phyloP scores from a whole-genome alignment of 2,113 vertebrate genomes.

The Tiliqua scincoides region DNA sequence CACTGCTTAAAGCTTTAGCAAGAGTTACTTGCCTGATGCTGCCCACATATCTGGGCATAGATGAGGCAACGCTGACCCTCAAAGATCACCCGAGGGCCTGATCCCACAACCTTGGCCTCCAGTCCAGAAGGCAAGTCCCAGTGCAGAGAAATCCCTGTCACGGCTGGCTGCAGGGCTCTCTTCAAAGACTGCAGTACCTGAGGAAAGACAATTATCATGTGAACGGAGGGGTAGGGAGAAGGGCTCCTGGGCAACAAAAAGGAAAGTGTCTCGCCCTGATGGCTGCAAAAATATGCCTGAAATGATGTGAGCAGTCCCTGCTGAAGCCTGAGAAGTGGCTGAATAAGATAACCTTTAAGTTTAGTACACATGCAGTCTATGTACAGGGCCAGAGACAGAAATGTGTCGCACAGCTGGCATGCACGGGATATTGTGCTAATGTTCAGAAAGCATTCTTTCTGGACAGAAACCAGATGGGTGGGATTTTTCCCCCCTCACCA shows the following conservation, averaged over 20 bases:
- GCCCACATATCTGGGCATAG: slow-evolving; percentile 52
- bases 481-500: too few relatives aligned
- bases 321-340: background rate
- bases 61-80: slow-evolving; percentile 63
- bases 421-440: background rate
- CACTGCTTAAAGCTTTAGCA: too few relatives aligned
- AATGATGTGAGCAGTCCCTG: background rate
- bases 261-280: background rate
- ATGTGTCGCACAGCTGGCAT: background rate
- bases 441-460: background rate
- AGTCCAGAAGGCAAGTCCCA: slow-evolving; percentile 68
- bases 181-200: slow-evolving; percentile 69
- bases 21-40: background rate
- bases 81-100: slow-evolving; percentile 56
- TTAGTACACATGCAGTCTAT: too few relatives aligned
- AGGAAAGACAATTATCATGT: background rate
- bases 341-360: background rate
- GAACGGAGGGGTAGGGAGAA: background rate
- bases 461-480: background rate
- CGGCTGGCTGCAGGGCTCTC: slow-evolving; percentile 52
- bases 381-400: background rate
- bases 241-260: background rate
- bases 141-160: slow-evolving; percentile 51
- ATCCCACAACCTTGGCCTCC: slow-evolving; percentile 47
- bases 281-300: background rate